These are phyloP conservation scores for Mustelus asterias DNA, from an alignment of 2,113 vertebrate genomes.

Conservation along the genomic window DNA sequence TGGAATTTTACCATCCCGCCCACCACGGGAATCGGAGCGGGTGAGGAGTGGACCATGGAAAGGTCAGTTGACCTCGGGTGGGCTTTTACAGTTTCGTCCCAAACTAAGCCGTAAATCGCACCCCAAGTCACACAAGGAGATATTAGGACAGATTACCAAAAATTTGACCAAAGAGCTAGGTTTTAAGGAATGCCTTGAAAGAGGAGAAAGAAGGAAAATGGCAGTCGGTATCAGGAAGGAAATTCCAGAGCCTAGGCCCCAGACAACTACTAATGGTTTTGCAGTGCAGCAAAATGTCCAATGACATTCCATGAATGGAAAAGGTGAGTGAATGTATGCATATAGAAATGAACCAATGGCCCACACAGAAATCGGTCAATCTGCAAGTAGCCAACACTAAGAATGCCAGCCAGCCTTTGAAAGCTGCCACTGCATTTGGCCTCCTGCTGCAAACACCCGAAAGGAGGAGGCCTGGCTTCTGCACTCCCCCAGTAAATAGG, in stretches of 20 bases:
- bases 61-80: too few relatives aligned
- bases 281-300: too few relatives aligned
- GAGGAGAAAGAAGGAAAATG: background rate
- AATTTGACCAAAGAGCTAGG: background rate
- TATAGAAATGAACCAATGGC: background rate
- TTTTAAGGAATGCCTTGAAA: background rate
- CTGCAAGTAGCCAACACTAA: background rate
- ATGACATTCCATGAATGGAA: too few relatives aligned
- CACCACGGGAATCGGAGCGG: too few relatives aligned
- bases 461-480: background rate
- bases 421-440: background rate
- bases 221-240: too few relatives aligned
- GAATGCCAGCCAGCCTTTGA: background rate
- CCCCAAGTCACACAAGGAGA: background rate
- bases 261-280: too few relatives aligned
- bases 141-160: background rate
- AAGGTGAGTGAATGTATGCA: too few relatives aligned
- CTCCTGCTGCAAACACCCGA: background rate
- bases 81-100: too few relatives aligned
- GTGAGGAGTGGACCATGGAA: too few relatives aligned
- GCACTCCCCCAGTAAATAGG: background rate
- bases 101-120: too few relatives aligned
- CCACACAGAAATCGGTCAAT: background rate
- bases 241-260: too few relatives aligned
- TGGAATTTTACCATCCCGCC: too few relatives aligned